A percentile compares a stretch with the other conserved stretches of the same genome.
These are phyloP conservation scores for Parauchenoglanis ngamensis DNA, from an alignment of 2,797 vertebrate genomes.

Conservation along the genomic window DNA sequence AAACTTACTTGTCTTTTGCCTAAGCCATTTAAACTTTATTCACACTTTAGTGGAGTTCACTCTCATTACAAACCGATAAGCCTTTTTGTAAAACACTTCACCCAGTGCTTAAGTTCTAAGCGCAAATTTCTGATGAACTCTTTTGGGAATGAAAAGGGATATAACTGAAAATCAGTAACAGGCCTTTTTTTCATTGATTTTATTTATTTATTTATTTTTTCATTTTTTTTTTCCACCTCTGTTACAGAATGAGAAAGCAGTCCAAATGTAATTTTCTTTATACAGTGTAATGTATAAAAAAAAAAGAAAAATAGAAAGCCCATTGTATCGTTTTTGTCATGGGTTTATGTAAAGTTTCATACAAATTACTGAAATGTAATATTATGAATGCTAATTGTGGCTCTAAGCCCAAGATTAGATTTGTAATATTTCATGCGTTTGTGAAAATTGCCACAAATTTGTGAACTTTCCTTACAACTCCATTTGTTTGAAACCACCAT, in stretches of 20 bases:
- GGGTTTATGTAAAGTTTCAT: not conserved
- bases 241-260: not conserved
- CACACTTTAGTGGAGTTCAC: not conserved
- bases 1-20: not conserved
- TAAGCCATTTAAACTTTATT: not conserved
- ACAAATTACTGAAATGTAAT: not conserved
- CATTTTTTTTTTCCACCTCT: not conserved
- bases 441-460: not conserved
- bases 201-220: not conserved
- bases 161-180: not conserved
- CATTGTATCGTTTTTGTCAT: not conserved
- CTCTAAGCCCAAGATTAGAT: not conserved
- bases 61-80: not conserved
- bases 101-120: not conserved
- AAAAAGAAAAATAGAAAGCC: not conserved
- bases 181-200: not conserved
- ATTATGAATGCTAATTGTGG: not conserved
- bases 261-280: not conserved
- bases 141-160: not conserved
- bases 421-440: not conserved
- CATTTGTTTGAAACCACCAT: not conserved
- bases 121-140: not conserved
- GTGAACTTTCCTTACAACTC: not conserved
- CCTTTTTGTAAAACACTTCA: not conserved
- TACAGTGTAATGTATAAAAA: not conserved